phyloP scores from a whole-genome alignment of 2,888 invertebrate genomes.

The Elysia crispata region DNA sequence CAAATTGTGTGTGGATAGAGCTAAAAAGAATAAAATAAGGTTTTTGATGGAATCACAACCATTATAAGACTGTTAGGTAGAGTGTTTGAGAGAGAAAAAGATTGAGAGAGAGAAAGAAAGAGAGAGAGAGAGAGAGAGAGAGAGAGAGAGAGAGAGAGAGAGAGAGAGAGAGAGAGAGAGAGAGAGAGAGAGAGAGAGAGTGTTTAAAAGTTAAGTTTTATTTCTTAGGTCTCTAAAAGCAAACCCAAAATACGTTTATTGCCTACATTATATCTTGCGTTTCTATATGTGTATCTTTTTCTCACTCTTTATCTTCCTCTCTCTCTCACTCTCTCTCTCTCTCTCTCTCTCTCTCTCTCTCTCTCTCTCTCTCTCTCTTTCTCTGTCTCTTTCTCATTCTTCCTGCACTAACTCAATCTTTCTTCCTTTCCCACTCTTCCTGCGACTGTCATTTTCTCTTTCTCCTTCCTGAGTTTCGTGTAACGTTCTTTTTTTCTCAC shows the following conservation, averaged over 20 bases:
- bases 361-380: not conserved
- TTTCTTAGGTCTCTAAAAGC: not conserved
- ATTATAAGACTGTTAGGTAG: too few species aligned
- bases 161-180: not conserved
- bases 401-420: too few species aligned
- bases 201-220: not conserved
- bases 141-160: conserved; percentile 29
- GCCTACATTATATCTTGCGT: not conserved
- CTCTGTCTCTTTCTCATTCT: not conserved
- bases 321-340: not conserved
- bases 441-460: too few species aligned
- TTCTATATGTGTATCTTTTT: not conserved
- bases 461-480: too few species aligned
- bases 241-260: not conserved
- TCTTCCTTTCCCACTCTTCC: too few species aligned
- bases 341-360: conserved; percentile 21
- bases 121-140: conserved; percentile 18
- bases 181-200: conserved; percentile 2
- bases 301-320: not conserved
- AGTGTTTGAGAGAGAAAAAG: too few species aligned
- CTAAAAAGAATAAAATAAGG: too few species aligned
- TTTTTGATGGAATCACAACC: too few species aligned
- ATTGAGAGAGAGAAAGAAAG: not conserved
- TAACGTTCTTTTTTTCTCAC: too few species aligned
- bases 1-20: too few species aligned